Evolutionary conservation across 2,888 invertebrate genomes (phyloP).

Genomic region (Patella ulyssiponensis): DNA sequence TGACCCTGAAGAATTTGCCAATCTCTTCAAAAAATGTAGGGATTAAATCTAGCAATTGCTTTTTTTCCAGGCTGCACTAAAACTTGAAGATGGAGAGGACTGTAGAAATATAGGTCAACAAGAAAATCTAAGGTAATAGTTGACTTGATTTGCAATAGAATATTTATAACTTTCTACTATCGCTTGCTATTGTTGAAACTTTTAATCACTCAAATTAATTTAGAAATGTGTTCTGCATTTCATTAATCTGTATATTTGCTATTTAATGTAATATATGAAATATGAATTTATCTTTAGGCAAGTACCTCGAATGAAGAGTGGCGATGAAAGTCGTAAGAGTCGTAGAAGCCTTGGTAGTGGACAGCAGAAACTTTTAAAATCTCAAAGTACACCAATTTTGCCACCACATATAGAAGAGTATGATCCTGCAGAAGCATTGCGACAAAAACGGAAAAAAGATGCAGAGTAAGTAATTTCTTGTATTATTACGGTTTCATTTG

Average conservation of each 20-base stretch:
- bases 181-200: no score
- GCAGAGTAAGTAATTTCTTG: not conserved
- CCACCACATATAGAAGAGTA: conserved; percentile 28
- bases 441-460: not conserved
- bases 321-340: conserved; percentile 59
- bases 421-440: conserved; percentile 27
- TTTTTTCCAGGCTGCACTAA: conserved; percentile 80
- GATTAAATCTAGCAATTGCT: not conserved
- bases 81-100: conserved; percentile 85
- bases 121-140: conserved; percentile 61
- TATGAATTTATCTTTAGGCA: conserved; percentile 43
- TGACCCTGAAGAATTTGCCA: no score
- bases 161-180: no score
- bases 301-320: conserved; percentile 64
- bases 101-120: conserved; percentile 54
- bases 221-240: no score
- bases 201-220: no score
- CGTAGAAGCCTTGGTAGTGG: conserved; percentile 52
- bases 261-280: not conserved
- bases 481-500: no score
- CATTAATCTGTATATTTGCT: not conserved
- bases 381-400: conserved; percentile 20
- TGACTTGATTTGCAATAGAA: not conserved
- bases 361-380: conserved; percentile 30
- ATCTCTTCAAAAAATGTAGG: no score